A percentile compares a stretch with the other conserved stretches of the same genome.
These are phyloP conservation scores for Nymphalis urticae DNA, from an alignment of 2,888 invertebrate species.

Conservation along the genomic window DNA sequence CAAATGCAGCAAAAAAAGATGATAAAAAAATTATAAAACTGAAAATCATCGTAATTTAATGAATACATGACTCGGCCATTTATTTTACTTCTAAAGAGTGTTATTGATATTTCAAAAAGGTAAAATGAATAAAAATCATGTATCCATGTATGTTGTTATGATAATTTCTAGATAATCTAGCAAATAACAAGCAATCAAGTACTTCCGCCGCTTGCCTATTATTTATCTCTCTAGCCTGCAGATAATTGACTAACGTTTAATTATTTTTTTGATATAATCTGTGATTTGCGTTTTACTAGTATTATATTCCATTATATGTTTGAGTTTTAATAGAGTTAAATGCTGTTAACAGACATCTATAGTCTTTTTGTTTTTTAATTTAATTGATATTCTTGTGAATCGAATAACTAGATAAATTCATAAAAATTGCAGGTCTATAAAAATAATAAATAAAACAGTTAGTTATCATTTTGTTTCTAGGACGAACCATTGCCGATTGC, in stretches of 20 bases:
- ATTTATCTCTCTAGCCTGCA: conserved; percentile 16
- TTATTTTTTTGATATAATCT: not conserved
- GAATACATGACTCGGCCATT: not conserved
- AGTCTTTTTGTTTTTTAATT: too few relatives aligned
- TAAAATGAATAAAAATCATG: not conserved
- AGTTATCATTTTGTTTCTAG: conserved; percentile 48
- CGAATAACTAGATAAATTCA: too few relatives aligned
- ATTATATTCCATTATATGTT: not conserved
- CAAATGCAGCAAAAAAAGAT: too few relatives aligned
- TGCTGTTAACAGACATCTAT: too few relatives aligned
- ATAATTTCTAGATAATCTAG: conserved; percentile 15
- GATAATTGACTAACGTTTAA: conserved; percentile 6
- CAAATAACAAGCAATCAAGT: conserved; percentile 30
- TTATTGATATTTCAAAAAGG: conserved; percentile 1
- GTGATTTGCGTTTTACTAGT: not conserved
- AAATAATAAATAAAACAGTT: too few relatives aligned
- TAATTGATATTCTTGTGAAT: too few relatives aligned
- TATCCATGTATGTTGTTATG: conserved; percentile 3
- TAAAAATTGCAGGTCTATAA: too few relatives aligned
- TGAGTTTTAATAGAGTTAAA: too few relatives aligned
- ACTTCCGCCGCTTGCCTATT: conserved; percentile 29
- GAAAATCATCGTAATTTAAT: not conserved
- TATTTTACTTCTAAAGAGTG: not conserved
- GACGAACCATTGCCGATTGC: conserved; percentile 72
- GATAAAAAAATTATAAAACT: too few relatives aligned